Base-by-base conservation (phyloP, 2,888 invertebrate species). In the Malthinus seriepunctatus region DNA sequence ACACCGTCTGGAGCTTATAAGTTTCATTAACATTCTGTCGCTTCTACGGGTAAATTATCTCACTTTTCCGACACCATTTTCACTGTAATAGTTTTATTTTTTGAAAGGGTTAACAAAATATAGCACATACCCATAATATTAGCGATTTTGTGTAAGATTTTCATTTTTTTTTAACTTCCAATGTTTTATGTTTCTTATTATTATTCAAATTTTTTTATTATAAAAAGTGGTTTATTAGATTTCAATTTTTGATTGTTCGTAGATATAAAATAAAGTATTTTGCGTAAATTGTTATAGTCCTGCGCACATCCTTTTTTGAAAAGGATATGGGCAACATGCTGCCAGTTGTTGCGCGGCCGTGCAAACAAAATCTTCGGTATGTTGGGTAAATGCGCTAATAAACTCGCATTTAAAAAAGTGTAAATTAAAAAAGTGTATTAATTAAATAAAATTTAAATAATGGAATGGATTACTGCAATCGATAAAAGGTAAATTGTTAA, bases 381-480 rank as follows among this genome's bases (percentile, higher is more conserved):
- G 59, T 55, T 51, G 35, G 47, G 15, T 48, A 50, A 47, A 46
- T 49, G 39, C 39, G 15, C 32, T 39, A 49, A 34, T 49, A 51
- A 31, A 39, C 14, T 55, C 54, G 59, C 33, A 50, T 46, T 42
- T 47, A 39, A 50, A 35, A 51, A 51, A 35, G 35, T 14, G 44
- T 45, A 32, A 34, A 39, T 50, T 33, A 33, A 32, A 46, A 44
- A 51, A 34, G 44, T 45, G 51, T n/a, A 15, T 23, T 23, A 23
- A 23, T 23, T 23, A 23, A n/a, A 23, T 23, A 11, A 49, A 37
- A 31, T 37, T 32, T 38, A 51, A 60, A 61, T 37, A 58, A 82
- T 82, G 77, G 82, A 82, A 78, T 82, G 82, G 82, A 81, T 82
- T 72, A 81, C 81, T 58, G 82, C 82, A 47, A 82, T 82, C 75